A percentile compares a stretch with the other conserved stretches of the same genome.
Conservation (phyloP, 2,113 vertebrate species). For the Micronisus gabar region DNA sequence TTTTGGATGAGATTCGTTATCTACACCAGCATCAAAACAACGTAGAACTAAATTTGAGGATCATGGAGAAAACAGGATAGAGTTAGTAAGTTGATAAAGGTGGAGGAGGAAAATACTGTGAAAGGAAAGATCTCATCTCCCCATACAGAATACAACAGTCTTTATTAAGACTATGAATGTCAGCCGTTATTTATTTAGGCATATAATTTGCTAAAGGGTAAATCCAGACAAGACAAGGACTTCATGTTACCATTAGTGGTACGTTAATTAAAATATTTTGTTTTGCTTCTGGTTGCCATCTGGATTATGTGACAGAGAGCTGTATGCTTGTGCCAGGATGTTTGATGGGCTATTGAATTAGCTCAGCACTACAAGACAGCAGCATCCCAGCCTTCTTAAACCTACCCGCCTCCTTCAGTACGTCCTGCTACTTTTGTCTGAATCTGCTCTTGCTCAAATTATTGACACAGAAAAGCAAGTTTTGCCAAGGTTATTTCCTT, state of each 20-base stretch:
- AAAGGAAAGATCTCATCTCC: not conserved
- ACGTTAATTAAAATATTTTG: not conserved
- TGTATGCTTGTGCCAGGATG: not conserved
- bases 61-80: not conserved
- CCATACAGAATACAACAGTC: not conserved
- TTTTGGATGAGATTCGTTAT: not conserved
- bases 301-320: not conserved
- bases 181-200: slow-evolving; percentile 6
- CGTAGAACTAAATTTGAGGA: not conserved
- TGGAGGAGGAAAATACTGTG: not conserved
- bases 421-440: not conserved
- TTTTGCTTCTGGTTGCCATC: not conserved
- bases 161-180: not conserved
- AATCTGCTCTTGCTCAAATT: not conserved
- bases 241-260: not conserved
- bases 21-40: not conserved
- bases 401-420: not conserved
- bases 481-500: slow-evolving; percentile 40
- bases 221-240: not conserved
- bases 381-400: not conserved
- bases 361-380: not conserved
- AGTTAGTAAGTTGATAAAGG: not conserved
- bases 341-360: not conserved
- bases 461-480: slow-evolving; percentile 13
- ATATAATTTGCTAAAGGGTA: not conserved